phyloP scores from a whole-genome alignment of 2,113 vertebrate species.

The Empidonax alnorum region DNA sequence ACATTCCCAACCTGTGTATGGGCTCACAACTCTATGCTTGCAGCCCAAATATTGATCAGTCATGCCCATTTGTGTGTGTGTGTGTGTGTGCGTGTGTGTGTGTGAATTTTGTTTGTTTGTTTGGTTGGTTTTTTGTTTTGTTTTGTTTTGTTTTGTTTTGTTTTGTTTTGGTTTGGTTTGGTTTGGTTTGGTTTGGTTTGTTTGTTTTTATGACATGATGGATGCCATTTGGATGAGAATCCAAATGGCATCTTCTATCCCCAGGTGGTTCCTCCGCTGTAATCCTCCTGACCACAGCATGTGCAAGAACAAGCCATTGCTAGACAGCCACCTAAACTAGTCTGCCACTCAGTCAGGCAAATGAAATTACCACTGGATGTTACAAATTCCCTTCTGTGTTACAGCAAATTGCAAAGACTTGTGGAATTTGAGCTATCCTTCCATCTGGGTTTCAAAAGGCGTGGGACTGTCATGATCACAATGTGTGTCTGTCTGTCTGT shows the following conservation, averaged over 20 bases:
- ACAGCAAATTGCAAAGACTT: constrained; percentile 20
- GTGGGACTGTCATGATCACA: neutral
- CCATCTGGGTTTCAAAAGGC: neutral
- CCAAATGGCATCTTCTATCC: neutral
- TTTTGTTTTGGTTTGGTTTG: too few species aligned
- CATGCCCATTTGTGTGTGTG: neutral
- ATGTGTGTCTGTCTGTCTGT: neutral
- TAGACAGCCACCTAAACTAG: neutral
- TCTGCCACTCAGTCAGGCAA: neutral
- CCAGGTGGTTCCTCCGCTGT: neutral
- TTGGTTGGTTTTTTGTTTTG: too few species aligned
- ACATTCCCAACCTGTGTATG: neutral
- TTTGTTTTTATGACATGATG: neutral
- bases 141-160: neutral
- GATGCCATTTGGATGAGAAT: too few species aligned
- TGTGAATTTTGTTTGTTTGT: too few species aligned
- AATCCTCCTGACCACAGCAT: neutral
- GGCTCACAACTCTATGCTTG: neutral
- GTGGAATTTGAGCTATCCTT: constrained; percentile 16
- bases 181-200: neutral
- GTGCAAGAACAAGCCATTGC: neutral
- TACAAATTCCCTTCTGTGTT: constrained; percentile 7
- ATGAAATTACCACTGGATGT: neutral
- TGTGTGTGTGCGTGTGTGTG: too few species aligned
- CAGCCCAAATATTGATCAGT: neutral